Percentiles rank a stretch among this genome's conserved stretches.
phyloP scores from a whole-genome alignment of 1,140 invertebrate species.

The Cataglyphis hispanica region DNA sequence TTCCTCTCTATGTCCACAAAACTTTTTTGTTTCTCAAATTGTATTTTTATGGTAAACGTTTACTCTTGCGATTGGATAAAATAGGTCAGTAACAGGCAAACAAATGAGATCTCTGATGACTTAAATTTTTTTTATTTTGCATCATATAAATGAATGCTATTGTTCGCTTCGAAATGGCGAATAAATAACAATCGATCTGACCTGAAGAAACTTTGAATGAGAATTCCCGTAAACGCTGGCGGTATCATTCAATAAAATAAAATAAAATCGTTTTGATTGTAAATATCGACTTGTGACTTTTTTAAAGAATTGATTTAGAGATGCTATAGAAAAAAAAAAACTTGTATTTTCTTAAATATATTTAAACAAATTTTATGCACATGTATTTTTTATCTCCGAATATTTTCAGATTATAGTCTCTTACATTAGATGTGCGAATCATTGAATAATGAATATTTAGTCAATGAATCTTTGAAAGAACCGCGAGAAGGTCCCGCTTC shows the following conservation, averaged over 20 bases:
- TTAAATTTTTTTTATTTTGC: constrained; percentile 30
- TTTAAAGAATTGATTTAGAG: constrained; percentile 18
- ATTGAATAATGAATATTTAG: constrained; percentile 43
- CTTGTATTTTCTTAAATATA: not conserved
- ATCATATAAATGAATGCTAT: not conserved
- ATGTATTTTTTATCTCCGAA: not conserved
- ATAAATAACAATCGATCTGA: constrained; percentile 29
- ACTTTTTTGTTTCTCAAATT: constrained; percentile 22
- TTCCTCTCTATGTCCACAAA: not conserved
- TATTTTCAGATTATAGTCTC: not conserved
- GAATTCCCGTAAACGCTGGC: constrained; percentile 13
- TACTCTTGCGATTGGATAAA: constrained; percentile 55
- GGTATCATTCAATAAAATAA: constrained; percentile 59
- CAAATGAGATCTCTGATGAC: constrained; percentile 51
- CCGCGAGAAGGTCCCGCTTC: not conserved
- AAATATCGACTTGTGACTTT: constrained; percentile 3
- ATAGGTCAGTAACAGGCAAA: constrained; percentile 52
- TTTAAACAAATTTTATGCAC: not conserved
- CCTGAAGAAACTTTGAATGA: not conserved
- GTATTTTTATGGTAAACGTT: constrained; percentile 43
- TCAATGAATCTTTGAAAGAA: constrained; percentile 21
- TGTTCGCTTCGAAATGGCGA: constrained; percentile 33
- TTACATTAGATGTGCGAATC: not conserved
- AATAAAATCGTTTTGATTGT: constrained; percentile 33
- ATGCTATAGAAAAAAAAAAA: constrained; percentile 1